Base-by-base conservation (phyloP, 2,113 vertebrate genomes). In the Peromyscus maniculatus region DNA sequence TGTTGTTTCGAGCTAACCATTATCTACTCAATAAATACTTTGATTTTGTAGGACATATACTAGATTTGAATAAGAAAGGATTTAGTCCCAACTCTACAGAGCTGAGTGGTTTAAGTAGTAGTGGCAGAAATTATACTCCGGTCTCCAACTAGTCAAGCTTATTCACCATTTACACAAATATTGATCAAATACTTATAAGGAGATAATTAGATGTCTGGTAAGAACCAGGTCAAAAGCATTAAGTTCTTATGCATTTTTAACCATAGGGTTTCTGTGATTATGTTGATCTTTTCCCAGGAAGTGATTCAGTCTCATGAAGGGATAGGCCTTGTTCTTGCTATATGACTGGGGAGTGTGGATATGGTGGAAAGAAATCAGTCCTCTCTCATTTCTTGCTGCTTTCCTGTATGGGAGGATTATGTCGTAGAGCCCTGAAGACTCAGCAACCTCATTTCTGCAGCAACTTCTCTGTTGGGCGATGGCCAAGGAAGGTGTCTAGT, bases 381-480 rank as follows among this genome's bases (percentile, higher is more conserved):
- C 3, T 62, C 16, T 31, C 67, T 43, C 28, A 7, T 66, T 95
- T 92, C 55, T 33, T 36, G 39, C 33, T 86, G 78, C 43, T 90
- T 77, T 87, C 24, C 91, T 78, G 31, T 78, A 67, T 77, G 71
- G 62, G 52, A 95, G 24, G 59, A 72, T 67, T 75, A 17, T 69
- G 43, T 67, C 8, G 82, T 83, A 72, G 92, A 74, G 62, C 72
- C 82, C 87, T 6, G 13, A 93, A 84, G 82, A 80, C 43, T 83
- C 28, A 89, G 91, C 82, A 49, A 72, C 12, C 82, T 94, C 24
- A 7, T 46, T 96, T 92, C 72, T 89, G 21, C 79, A 95, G 83
- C 93, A 94, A 92, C 87, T 95, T 95, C 72, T 71, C 72, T 94
- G 28, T 43, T 97, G 98, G 95, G 89, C 52, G 74, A 80, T 93